phyloP scores from a whole-genome alignment of 2,888 invertebrate species.

The Aelia acuminata region DNA sequence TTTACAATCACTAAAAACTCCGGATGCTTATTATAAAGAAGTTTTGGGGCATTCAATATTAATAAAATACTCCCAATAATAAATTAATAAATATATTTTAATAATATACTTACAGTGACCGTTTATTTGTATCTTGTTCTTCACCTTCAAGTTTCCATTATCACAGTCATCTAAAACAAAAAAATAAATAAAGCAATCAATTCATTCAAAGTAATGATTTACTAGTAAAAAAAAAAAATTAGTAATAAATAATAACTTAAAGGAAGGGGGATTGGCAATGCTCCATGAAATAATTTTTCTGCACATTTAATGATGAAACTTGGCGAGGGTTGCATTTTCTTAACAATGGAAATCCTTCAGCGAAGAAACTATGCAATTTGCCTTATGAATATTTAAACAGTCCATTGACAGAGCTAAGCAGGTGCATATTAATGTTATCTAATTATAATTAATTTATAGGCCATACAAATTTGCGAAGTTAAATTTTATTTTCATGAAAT shows the following conservation, averaged over 20 bases:
- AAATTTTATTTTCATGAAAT: too few relatives aligned
- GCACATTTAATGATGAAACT: neutral
- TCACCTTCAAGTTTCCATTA: constrained; percentile 29
- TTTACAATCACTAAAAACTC: too few relatives aligned
- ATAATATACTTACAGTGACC: constrained; percentile 24
- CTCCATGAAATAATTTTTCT: neutral
- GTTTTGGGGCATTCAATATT: too few relatives aligned
- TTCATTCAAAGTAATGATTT: neutral
- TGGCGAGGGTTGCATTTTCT: neutral
- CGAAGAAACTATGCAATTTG: neutral
- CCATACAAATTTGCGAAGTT: too few relatives aligned
- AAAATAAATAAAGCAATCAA: neutral
- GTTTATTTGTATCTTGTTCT: constrained; percentile 26
- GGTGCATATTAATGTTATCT: neutral
- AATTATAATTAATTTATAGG: too few relatives aligned
- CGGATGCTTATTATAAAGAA: too few relatives aligned
- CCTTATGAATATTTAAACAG: neutral
- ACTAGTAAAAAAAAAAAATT: neutral
- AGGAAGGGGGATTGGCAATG: neutral
- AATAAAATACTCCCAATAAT: too few relatives aligned
- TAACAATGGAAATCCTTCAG: neutral
- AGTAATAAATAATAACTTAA: too few relatives aligned
- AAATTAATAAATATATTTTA: neutral
- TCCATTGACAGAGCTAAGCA: neutral
- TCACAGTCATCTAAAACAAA: constrained; percentile 19